These are phyloP conservation scores for Petrocephalus zakoni DNA, from an alignment of 2,113 vertebrate genomes.

Conservation along the genomic window DNA sequence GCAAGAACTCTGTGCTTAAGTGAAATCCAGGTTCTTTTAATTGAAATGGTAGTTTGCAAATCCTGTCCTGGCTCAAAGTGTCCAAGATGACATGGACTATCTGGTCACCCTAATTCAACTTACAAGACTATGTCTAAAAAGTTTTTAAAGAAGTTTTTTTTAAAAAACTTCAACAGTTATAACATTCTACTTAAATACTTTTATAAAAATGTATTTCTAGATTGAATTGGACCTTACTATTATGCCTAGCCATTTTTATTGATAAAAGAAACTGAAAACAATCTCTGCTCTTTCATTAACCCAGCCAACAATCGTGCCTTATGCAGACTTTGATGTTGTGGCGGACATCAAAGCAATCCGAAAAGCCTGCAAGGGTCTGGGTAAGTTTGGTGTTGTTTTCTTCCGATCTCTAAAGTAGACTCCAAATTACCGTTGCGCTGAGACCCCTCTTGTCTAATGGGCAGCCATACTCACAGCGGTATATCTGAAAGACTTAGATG, in stretches of 20 bases:
- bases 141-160: too few species aligned
- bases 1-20: too few species aligned
- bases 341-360: constrained; percentile 69
- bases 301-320: constrained; percentile 63
- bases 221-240: too few species aligned
- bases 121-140: not conserved
- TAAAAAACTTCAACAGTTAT: not conserved
- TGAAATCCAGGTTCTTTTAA: too few species aligned
- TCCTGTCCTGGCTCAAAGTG: too few species aligned
- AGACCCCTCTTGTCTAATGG: not conserved
- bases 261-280: not conserved
- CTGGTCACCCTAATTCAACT: not conserved
- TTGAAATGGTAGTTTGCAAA: too few species aligned
- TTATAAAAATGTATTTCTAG: not conserved
- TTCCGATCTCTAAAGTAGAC: not conserved
- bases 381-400: constrained; percentile 42
- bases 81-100: too few species aligned
- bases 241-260: too few species aligned
- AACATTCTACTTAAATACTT: constrained; percentile 1
- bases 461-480: not conserved
- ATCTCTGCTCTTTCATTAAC: constrained; percentile 10
- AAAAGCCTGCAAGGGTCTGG: constrained; percentile 70
- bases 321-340: constrained; percentile 60
- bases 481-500: not conserved
- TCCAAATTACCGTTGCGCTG: not conserved